Base-by-base conservation (phyloP, 1,140 invertebrate genomes). In the Drosophila navojoa region DNA sequence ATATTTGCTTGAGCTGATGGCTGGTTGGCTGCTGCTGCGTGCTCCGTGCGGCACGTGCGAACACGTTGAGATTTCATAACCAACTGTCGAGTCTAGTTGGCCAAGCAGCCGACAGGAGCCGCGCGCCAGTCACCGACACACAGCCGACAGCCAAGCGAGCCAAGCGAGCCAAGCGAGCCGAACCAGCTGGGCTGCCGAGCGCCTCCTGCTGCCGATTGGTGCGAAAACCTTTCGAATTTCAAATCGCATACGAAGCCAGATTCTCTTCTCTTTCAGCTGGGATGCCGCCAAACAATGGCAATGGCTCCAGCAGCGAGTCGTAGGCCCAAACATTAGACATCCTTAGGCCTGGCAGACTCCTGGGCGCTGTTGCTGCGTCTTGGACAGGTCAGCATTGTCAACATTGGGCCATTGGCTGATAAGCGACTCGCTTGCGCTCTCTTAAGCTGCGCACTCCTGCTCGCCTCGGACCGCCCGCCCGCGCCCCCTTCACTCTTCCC, bases 21-120 rank as follows among this genome's bases (percentile, higher is more conserved):
- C 79, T 80, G 76, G 59, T 69, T 77, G 72, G 66, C 45, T 77
- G 71, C 82, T 81, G 82, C 82, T 86, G 68, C 79, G 68, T 82
- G 82, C 77, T 89, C 84, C 84, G 84, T 89, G 79, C 84, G 82
- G 76, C 84, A 87, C 84, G 84, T 87, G 84, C 84, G 77, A 89
- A 84, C 84, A 87, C 84, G 84, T 89, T 89, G 49, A 89, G 84
- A 89, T 75, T 89, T 87, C 84, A 87, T 87, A 87, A 87, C 84
- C 84, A 87, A 87, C 84, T 87, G 84, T 87, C 84, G 84, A 87
- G 80, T 64, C 79, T 44, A 27, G 49, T 22, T 15, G 38, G 15
- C 55, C 50, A 59, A 66, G 44, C 10, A 15, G 40, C 59, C 40
- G 67, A 63, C 74, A 59, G 53, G 52, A 73, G 57, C 22, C 45